A percentile compares a stretch with the other conserved stretches of the same genome.
Conservation (phyloP, 2,888 invertebrate genomes). For the Andrena camellia region DNA sequence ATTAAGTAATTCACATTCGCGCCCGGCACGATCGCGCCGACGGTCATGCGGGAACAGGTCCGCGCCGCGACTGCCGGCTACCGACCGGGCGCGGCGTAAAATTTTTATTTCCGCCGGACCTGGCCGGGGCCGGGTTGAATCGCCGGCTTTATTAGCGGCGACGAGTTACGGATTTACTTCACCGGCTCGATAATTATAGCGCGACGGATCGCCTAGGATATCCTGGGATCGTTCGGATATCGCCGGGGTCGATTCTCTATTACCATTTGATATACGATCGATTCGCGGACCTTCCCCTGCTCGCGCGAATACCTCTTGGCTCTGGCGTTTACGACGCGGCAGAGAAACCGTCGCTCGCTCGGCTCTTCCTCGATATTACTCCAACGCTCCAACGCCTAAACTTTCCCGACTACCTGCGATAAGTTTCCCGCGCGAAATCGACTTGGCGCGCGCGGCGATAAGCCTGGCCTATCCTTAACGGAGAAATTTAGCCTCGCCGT, state of each 20-base stretch:
- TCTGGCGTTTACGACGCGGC: slow-evolving; percentile 56
- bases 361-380: slow-evolving; percentile 33
- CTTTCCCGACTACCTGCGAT: slow-evolving; percentile 11
- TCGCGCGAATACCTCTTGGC: slow-evolving; percentile 28
- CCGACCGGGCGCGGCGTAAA: slow-evolving; percentile 9
- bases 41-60: slow-evolving; percentile 43
- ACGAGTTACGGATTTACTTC: slow-evolving; percentile 37
- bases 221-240: slow-evolving; percentile 52
- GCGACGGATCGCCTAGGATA: slow-evolving; percentile 41
- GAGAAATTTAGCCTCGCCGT: background rate
- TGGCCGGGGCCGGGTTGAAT: slow-evolving; percentile 15
- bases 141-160: slow-evolving; percentile 20
- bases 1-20: slow-evolving; percentile 59
- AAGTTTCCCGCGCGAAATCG: background rate
- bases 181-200: slow-evolving; percentile 42
- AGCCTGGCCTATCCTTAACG: background rate
- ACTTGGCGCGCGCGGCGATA: background rate
- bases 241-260: slow-evolving; percentile 51
- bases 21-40: slow-evolving; percentile 19
- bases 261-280: slow-evolving; percentile 60
- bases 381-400: slow-evolving; percentile 10
- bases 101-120: slow-evolving; percentile 24
- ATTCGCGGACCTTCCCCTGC: slow-evolving; percentile 18
- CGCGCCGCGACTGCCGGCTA: slow-evolving; percentile 20
- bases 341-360: slow-evolving; percentile 6